These are phyloP conservation scores for Pantala flavescens DNA, from an alignment of 1,140 invertebrate genomes.

Conservation along the genomic window DNA sequence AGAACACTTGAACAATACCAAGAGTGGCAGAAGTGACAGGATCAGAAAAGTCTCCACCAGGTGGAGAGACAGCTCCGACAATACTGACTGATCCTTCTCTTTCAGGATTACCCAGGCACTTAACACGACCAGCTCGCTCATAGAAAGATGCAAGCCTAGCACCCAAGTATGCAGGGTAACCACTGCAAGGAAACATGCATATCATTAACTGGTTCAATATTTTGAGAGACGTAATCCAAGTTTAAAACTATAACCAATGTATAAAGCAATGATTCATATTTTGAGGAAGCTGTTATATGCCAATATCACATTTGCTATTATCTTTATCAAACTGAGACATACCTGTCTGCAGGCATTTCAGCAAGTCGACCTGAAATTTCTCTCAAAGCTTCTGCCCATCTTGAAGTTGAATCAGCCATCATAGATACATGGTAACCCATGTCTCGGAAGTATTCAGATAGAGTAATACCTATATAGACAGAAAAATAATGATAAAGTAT, in stretches of 20 bases:
- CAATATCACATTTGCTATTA: no score
- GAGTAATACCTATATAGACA: constrained; percentile 69
- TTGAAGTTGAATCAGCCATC: constrained; percentile 99
- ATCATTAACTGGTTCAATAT: no score
- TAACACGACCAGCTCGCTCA: constrained; percentile 95
- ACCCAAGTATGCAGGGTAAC: constrained; percentile 97
- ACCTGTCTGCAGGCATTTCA: constrained; percentile 95
- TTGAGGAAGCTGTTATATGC: no score
- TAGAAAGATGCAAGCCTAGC: constrained; percentile 98
- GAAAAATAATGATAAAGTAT: neutral
- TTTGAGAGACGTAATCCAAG: no score
- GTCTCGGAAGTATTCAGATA: constrained; percentile 97
- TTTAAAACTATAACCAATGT: no score
- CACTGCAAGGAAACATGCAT: constrained; percentile 44
- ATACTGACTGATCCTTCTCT: constrained; percentile 97
- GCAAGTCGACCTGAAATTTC: constrained; percentile 99
- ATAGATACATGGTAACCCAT: constrained; percentile 99
- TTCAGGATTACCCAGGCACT: constrained; percentile 96
- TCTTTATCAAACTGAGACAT: neutral
- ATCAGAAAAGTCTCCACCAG: constrained; percentile 99
- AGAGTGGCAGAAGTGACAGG: constrained; percentile 98
- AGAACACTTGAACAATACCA: constrained; percentile 99
- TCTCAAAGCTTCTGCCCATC: constrained; percentile 99
- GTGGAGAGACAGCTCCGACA: constrained; percentile 98
- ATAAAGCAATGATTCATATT: no score